These are phyloP conservation scores for Agrypnia vestita DNA, from an alignment of 1,140 invertebrate genomes.

Conservation along the genomic window DNA sequence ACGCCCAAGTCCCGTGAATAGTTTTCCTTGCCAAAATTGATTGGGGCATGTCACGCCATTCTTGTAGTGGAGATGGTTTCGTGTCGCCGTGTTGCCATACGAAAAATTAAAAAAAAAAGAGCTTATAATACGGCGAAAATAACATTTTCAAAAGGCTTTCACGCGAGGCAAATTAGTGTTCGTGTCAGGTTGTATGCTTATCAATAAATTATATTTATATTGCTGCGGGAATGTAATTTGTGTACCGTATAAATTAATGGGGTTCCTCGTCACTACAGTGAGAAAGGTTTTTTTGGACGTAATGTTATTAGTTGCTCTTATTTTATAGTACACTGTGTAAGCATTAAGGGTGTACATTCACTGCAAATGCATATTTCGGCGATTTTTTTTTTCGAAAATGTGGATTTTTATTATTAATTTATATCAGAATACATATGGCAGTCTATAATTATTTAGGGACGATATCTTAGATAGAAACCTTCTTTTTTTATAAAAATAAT, in stretches of 20 bases:
- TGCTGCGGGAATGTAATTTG: slow-evolving; percentile 1
- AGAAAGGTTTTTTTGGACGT: no score
- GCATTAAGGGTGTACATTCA: no score
- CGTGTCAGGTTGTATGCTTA: slow-evolving; percentile 19
- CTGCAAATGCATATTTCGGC: no score
- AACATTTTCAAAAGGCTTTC: slow-evolving; percentile 41
- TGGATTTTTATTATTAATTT: no score
- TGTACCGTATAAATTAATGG: slow-evolving; percentile 10
- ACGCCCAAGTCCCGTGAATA: slow-evolving; percentile 13
- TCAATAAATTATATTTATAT: slow-evolving; percentile 34
- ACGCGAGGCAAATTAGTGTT: slow-evolving; percentile 37
- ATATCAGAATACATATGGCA: no score
- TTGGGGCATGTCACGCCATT: slow-evolving; percentile 52
- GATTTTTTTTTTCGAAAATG: no score
- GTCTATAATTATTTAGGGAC: no score
- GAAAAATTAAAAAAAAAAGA: background rate
- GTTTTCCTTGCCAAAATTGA: slow-evolving; percentile 36
- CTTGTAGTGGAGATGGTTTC: slow-evolving; percentile 5
- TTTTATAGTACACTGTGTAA: no score
- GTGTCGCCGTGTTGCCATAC: background rate
- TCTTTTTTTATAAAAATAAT: no score
- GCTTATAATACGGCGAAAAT: slow-evolving; percentile 38
- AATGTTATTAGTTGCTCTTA: no score
- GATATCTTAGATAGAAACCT: no score
- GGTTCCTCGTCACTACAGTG: background rate